A percentile compares a stretch with the other conserved stretches of the same genome.
Conservation (phyloP, 53 echinoderm and acorn worm genomes). For the Pentamera pediparva region DNA sequence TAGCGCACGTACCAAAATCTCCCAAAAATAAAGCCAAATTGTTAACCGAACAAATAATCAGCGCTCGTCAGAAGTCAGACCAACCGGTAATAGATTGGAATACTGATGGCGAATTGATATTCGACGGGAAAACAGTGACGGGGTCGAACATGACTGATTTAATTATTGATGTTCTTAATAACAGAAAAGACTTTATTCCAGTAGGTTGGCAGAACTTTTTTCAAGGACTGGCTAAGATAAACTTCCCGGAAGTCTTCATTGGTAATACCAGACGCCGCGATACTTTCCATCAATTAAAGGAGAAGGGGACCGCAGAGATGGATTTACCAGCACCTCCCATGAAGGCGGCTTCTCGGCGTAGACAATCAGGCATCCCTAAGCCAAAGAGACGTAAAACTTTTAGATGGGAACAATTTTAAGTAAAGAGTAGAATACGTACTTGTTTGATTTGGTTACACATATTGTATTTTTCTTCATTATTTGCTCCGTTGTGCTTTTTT, state of each 20-base stretch:
- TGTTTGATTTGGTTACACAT: too few species aligned
- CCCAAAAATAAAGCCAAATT: background rate
- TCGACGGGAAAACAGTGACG: constrained; percentile 2
- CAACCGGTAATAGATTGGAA: constrained; percentile 25
- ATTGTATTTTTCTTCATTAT: too few species aligned
- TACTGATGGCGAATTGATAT: constrained; percentile 29
- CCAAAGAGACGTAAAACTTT: too few species aligned
- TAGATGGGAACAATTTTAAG: too few species aligned
- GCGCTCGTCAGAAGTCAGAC: too few species aligned
- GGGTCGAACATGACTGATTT: constrained; percentile 51
- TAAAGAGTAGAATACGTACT: too few species aligned
- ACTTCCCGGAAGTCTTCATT: constrained; percentile 44
- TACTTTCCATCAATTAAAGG: constrained; percentile 38
- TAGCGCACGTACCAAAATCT: constrained; percentile 16
- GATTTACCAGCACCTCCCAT: too few species aligned
- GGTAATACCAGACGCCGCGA: constrained; percentile 31
- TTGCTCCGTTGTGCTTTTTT: too few species aligned
- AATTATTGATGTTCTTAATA: constrained; percentile 21
- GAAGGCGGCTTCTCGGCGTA: too few species aligned
- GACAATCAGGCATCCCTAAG: too few species aligned
- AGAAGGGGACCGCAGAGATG: too few species aligned
- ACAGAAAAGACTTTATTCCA: constrained; percentile 38
- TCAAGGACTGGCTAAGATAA: constrained; percentile 14
- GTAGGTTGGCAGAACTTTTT: constrained; percentile 46
- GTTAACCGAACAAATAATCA: too few species aligned